Percentiles rank a stretch among this genome's conserved stretches.
phyloP scores from a whole-genome alignment of 2,113 vertebrate genomes.

The Polypterus bichir region DNA sequence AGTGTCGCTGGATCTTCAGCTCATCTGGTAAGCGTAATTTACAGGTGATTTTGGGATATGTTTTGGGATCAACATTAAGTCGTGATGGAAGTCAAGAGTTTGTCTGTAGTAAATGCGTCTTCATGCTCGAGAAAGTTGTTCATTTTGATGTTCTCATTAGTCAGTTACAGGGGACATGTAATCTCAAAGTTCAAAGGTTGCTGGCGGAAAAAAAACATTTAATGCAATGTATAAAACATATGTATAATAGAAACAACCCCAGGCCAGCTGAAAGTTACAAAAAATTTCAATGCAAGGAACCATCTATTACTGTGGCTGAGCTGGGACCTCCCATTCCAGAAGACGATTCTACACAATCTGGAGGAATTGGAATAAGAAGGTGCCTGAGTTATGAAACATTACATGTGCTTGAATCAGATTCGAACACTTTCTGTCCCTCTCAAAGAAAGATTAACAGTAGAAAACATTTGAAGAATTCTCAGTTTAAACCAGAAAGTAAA shows the following conservation, averaged over 20 bases:
- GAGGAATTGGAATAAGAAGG: conserved; percentile 29
- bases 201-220: conserved; percentile 41
- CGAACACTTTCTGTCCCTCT: conserved; percentile 9
- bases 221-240: conserved; percentile 39
- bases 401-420: conserved; percentile 14
- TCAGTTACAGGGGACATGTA: conserved; percentile 37
- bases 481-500: conserved; percentile 17
- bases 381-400: conserved; percentile 44
- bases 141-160: conserved; percentile 40
- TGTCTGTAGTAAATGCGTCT: conserved; percentile 54
- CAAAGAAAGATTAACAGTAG: conserved; percentile 9
- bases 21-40: conserved; percentile 37
- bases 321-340: conserved; percentile 17
- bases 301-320: neutral
- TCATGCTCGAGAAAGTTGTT: conserved; percentile 49
- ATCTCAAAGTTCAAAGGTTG: conserved; percentile 34
- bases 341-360: conserved; percentile 12
- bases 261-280: neutral
- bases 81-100: conserved; percentile 49
- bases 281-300: conserved; percentile 14
- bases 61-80: conserved; percentile 39
- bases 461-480: conserved; percentile 14
- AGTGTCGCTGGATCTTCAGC: conserved; percentile 56
- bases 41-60: conserved; percentile 48
- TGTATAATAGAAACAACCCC: conserved; percentile 46